Conservation (phyloP, 1,140 invertebrate species). For the Spodoptera litura region DNA sequence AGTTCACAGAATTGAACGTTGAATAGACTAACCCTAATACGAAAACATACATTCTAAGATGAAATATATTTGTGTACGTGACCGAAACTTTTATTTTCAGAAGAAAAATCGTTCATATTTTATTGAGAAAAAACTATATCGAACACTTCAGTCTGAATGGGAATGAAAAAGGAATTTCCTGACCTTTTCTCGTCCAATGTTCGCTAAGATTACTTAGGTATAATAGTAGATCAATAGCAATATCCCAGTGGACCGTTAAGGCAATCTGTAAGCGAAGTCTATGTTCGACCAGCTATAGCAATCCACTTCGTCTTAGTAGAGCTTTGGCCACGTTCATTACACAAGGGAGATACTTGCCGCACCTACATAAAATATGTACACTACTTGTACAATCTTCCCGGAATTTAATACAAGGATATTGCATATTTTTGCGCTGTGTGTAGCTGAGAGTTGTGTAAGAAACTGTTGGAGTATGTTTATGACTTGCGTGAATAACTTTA, state of each 20-base stretch:
- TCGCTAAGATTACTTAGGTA: constrained; percentile 8
- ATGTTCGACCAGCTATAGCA: constrained; percentile 32
- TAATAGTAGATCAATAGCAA: constrained; percentile 23
- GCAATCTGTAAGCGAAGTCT: constrained; percentile 25
- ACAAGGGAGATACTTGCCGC: constrained; percentile 20
- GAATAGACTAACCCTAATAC: too few species aligned
- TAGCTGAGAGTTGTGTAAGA: too few species aligned
- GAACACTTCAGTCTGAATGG: too few species aligned
- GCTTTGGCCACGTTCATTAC: constrained; percentile 19
- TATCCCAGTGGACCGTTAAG: constrained; percentile 30
- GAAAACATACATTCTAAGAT: too few species aligned
- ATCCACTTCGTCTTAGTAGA: constrained; percentile 39
- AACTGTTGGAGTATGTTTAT: too few species aligned
- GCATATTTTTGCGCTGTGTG: neutral
- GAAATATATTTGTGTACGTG: too few species aligned
- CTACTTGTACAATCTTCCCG: constrained; percentile 14
- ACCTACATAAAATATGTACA: constrained; percentile 30
- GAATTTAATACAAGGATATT: constrained; percentile 27
- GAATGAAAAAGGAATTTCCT: neutral
- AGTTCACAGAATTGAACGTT: too few species aligned
- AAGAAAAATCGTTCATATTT: too few species aligned
- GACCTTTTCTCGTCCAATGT: neutral
- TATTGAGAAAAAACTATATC: too few species aligned
- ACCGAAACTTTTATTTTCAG: too few species aligned
- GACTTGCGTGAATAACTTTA: too few species aligned